phyloP scores from a whole-genome alignment of 2,888 invertebrate species.

The Idaea straminata region DNA sequence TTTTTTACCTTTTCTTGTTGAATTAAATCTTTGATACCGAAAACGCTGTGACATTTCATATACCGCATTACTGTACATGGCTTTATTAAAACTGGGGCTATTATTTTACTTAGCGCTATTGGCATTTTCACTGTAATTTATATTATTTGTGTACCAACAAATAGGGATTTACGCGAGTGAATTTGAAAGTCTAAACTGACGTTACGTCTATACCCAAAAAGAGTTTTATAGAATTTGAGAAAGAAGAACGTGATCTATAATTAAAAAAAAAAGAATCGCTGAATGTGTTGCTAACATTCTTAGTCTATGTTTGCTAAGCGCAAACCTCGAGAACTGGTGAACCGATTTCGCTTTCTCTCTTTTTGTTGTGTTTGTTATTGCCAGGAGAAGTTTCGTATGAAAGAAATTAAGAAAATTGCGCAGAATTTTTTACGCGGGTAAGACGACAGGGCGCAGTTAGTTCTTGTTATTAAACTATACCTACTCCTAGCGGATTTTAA shows the following conservation, averaged over 20 bases:
- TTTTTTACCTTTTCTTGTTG: constrained; percentile 54
- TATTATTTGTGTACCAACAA: not conserved
- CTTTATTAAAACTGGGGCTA: constrained; percentile 18
- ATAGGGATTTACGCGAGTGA: not conserved
- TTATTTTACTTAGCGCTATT: constrained; percentile 27
- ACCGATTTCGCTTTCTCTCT: too few relatives aligned
- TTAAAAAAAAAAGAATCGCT: too few relatives aligned
- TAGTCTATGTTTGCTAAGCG: too few relatives aligned
- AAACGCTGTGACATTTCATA: constrained; percentile 56
- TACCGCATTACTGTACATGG: constrained; percentile 17
- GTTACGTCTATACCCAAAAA: not conserved
- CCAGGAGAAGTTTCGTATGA: too few relatives aligned
- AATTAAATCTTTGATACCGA: constrained; percentile 59
- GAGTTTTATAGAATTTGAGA: not conserved
- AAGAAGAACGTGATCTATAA: not conserved
- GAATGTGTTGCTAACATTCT: too few relatives aligned
- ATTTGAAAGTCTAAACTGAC: not conserved
- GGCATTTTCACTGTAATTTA: constrained; percentile 36
- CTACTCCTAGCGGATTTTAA: too few relatives aligned
- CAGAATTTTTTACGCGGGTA: too few relatives aligned
- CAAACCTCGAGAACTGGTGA: too few relatives aligned
- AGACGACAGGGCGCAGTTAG: too few relatives aligned
- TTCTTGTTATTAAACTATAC: too few relatives aligned
- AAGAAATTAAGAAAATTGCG: too few relatives aligned
- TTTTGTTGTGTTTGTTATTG: too few relatives aligned